Conservation (phyloP, 92 coral and sea anemone species). For the Parazoanthus atlanticus region DNA sequence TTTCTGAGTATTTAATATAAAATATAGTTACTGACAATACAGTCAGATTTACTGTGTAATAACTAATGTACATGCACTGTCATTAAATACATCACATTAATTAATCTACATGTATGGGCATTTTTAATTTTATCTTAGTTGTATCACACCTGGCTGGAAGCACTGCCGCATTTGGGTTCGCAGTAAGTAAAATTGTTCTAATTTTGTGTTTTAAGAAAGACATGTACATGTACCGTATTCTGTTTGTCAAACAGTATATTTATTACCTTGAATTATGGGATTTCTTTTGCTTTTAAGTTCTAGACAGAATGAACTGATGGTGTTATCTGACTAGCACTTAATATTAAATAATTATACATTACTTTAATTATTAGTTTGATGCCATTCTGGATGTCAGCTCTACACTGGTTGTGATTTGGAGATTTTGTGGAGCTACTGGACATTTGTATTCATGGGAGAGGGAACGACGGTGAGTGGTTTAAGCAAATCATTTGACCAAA, state of each 20-base stretch:
- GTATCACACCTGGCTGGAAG: conserved; percentile 79
- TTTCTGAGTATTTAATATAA: no score
- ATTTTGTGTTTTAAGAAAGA: no score
- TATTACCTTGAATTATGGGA: no score
- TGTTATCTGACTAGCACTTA: background rate
- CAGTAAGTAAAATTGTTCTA: conserved; percentile 65
- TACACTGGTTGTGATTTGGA: conserved; percentile 84
- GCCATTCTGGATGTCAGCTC: conserved; percentile 83
- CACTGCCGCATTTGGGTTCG: conserved; percentile 89
- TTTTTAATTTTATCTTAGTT: conserved; percentile 44
- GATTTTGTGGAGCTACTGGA: conserved; percentile 78
- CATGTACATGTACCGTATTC: no score
- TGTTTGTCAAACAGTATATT: no score
- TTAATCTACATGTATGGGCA: background rate
- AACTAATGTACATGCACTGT: background rate
- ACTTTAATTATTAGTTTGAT: conserved; percentile 57
- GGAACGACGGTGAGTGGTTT: conserved; percentile 67
- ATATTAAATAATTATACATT: background rate
- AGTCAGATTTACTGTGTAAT: no score
- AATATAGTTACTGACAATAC: no score
- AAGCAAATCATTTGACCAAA: background rate
- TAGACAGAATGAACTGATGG: no score
- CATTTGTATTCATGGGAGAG: conserved; percentile 72
- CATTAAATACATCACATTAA: background rate
- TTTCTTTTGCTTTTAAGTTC: no score